These are phyloP conservation scores for Pogonomyrmex californicus DNA, from an alignment of 1,140 invertebrate genomes.

Conservation along the genomic window DNA sequence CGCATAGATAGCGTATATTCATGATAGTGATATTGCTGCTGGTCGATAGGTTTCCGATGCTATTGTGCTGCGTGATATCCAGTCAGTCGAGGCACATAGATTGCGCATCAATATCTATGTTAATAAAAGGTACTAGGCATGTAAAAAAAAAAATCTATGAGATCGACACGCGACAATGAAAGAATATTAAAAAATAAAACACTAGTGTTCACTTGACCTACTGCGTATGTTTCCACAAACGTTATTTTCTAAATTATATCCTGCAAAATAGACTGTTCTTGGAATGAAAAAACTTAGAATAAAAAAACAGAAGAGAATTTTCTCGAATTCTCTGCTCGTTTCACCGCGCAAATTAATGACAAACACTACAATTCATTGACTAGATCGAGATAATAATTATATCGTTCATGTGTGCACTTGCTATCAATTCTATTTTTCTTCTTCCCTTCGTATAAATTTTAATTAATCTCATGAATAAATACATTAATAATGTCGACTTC, in stretches of 20 bases:
- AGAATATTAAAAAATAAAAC: background rate
- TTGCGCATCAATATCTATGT: slow-evolving; percentile 18
- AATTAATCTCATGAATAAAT: slow-evolving; percentile 75
- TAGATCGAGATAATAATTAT: slow-evolving; percentile 71
- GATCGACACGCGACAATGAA: background rate
- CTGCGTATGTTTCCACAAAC: slow-evolving; percentile 2
- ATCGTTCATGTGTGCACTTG: slow-evolving; percentile 7
- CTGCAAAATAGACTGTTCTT: slow-evolving; percentile 12
- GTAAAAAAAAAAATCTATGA: background rate
- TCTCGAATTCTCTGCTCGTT: background rate
- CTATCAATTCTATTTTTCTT: background rate
- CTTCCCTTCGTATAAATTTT: slow-evolving; percentile 69
- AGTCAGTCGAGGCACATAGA: background rate
- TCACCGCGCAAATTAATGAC: slow-evolving; percentile 46
- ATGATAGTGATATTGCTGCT: slow-evolving; percentile 28
- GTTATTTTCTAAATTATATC: slow-evolving; percentile 44
- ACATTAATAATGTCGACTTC: slow-evolving; percentile 68
- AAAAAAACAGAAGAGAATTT: background rate
- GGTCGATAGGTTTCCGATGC: slow-evolving; percentile 48
- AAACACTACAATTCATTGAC: slow-evolving; percentile 69
- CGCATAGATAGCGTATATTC: slow-evolving; percentile 6
- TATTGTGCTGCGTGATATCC: slow-evolving; percentile 37
- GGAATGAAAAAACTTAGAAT: background rate
- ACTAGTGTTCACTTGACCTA: background rate
- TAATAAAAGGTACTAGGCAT: slow-evolving; percentile 21